Evolutionary conservation across 1,140 invertebrate genomes (phyloP).

Genomic region (Tetramorium parvispinum): DNA sequence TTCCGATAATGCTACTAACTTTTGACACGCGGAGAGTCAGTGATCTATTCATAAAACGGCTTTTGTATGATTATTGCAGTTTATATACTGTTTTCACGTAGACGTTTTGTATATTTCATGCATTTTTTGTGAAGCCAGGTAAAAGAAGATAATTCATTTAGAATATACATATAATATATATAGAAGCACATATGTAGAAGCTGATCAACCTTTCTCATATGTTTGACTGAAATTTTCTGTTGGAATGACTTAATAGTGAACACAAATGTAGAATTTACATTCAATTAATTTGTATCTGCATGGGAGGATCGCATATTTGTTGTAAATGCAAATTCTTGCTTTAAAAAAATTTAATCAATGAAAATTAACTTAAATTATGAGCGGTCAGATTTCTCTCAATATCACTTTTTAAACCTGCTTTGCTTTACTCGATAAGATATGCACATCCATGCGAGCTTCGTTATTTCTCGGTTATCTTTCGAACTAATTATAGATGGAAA

Average conservation of each 20-base stretch:
- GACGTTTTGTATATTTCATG: conserved; percentile 57
- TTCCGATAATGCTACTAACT: conserved; percentile 60
- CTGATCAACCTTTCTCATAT: neutral
- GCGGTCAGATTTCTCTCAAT: conserved; percentile 19
- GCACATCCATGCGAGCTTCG: conserved; percentile 1
- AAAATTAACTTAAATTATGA: conserved; percentile 36
- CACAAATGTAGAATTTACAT: conserved; percentile 11
- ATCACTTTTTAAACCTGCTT: conserved; percentile 48
- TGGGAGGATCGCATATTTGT: conserved; percentile 35
- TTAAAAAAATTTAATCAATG: conserved; percentile 35
- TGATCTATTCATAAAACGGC: conserved; percentile 44
- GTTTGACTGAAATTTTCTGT: conserved; percentile 10
- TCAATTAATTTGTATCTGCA: conserved; percentile 8
- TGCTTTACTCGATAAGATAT: conserved; percentile 1
- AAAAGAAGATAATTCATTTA: conserved; percentile 35
- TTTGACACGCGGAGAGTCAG: conserved; percentile 43
- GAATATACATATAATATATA: conserved; percentile 1
- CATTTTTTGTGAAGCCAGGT: conserved; percentile 62
- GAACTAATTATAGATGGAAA: conserved; percentile 11
- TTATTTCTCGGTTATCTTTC: conserved; percentile 16
- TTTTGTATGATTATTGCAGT: conserved; percentile 71
- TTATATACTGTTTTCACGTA: conserved; percentile 58
- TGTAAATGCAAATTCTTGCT: conserved; percentile 47
- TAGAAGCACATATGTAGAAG: conserved; percentile 8
- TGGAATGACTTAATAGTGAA: neutral